These are phyloP conservation scores for Tillus elongatus DNA, from an alignment of 2,888 invertebrate species.

Conservation along the genomic window DNA sequence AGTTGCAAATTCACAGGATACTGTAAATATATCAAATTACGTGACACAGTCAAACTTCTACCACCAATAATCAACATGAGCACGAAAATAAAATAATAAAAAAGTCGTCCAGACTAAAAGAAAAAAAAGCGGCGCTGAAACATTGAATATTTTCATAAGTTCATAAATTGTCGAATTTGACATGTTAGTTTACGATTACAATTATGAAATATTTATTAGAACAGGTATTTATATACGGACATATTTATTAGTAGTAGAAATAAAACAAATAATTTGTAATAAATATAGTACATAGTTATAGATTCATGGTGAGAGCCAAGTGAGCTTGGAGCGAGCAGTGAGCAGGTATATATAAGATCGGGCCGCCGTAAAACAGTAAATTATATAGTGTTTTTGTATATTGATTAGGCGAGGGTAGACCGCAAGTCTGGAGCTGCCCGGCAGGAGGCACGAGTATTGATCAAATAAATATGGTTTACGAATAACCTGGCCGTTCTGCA, in stretches of 20 bases:
- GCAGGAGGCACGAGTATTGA: conserved; percentile 41
- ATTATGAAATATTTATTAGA: conserved; percentile 41
- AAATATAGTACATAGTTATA: conserved; percentile 35
- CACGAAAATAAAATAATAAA: no score
- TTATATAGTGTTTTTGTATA: conserved; percentile 41
- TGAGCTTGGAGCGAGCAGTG: conserved; percentile 24
- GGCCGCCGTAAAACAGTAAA: conserved; percentile 36
- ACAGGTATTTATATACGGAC: conserved; percentile 36
- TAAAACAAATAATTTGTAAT: conserved; percentile 40
- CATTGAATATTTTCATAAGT: conserved; percentile 24
- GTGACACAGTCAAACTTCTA: no score
- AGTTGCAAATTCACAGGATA: no score
- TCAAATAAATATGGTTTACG: conserved; percentile 40
- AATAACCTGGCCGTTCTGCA: conserved; percentile 21
- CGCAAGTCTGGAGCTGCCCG: conserved; percentile 39
- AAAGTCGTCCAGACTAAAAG: no score
- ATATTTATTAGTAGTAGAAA: conserved; percentile 41
- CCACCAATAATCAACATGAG: no score
- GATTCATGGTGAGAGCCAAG: conserved; percentile 31
- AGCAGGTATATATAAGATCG: conserved; percentile 23
- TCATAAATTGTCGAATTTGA: conserved; percentile 29
- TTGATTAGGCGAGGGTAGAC: conserved; percentile 40
- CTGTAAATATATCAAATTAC: no score
- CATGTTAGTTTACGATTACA: conserved; percentile 36
- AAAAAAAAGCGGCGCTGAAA: conserved; percentile 22